Conservation (phyloP, 2,888 invertebrate species). For the Tipula vernalis region DNA sequence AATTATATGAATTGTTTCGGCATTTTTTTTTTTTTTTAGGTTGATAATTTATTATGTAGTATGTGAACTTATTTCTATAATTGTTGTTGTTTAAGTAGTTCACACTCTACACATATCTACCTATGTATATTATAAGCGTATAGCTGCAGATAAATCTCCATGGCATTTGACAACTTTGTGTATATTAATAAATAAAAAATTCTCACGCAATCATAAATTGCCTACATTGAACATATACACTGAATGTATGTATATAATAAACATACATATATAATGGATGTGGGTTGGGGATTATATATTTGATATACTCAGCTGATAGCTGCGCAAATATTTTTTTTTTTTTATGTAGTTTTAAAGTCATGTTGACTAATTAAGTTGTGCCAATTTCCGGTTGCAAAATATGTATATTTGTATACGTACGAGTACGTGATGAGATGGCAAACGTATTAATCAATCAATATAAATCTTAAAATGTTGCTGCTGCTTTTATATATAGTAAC, state of each 20-base stretch:
- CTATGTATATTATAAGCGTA: background rate
- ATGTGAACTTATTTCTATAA: background rate
- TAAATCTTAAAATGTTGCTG: background rate
- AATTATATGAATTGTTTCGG: background rate
- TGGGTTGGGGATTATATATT: background rate
- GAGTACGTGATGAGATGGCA: background rate
- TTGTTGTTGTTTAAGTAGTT: background rate
- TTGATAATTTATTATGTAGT: background rate
- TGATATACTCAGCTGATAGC: background rate
- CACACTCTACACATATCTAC: background rate
- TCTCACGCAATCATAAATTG: background rate
- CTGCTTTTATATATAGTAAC: background rate
- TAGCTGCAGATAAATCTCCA: background rate
- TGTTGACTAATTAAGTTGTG: background rate
- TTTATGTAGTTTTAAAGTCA: background rate
- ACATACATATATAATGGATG: background rate
- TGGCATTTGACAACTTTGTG: background rate
- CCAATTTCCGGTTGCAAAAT: background rate
- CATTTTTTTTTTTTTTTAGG: background rate
- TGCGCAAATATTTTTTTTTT: background rate
- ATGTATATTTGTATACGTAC: background rate
- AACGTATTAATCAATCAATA: background rate
- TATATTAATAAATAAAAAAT: background rate
- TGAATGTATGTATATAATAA: too few relatives aligned
- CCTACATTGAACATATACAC: background rate